Base-by-base conservation (phyloP, 2,113 vertebrate genomes). In the Elephas maximus region DNA sequence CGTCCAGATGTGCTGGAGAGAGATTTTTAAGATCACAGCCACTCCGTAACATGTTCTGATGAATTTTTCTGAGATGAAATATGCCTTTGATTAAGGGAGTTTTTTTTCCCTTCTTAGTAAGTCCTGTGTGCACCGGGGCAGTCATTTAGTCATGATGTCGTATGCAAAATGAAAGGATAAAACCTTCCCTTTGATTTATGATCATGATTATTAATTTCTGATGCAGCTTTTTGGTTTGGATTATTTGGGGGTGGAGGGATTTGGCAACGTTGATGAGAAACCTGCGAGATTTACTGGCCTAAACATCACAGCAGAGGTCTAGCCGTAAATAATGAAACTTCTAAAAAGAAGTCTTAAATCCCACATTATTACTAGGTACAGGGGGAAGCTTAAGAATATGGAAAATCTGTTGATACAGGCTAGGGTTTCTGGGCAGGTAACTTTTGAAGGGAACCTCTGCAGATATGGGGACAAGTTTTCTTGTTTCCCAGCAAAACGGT, bases 161-260 rank as follows among this genome's bases (percentile, higher is more conserved):
- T 77, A 92, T 84, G 74, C 86, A 83, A 65, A 95, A 96, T 51
- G 95, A 90, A 97, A 92, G 84, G 88, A 94, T 96, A 92, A 97
- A 94, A 93, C 48, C 91, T 91, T 94, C 96, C 57, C 81, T 96
- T 93, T 97, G 96, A 98, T 97, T 98, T 98, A 97, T 89, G 97
- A 92, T 78, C 77, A 9, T 17, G 26, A 90, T 98, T 98, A 98
- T 97, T 98, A 97, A 95, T 95, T 97, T 97, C 93, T 95, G 96
- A 97, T 95, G 94, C 91, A 89, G 94, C 96, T 91, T 97, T 98
- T 96, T 9, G 97, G 86, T 95, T 96, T 84, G 96, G 92, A 92
- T 97, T 97, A 97, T 97, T 93, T 82, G 90, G 88, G 87, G 96
- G 95, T 93, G 94, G 96, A 96, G 93, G 96, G 82, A 95, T 84